Base-by-base conservation (phyloP, 2,888 invertebrate species). In the Chromoteleia sp. region DNA sequence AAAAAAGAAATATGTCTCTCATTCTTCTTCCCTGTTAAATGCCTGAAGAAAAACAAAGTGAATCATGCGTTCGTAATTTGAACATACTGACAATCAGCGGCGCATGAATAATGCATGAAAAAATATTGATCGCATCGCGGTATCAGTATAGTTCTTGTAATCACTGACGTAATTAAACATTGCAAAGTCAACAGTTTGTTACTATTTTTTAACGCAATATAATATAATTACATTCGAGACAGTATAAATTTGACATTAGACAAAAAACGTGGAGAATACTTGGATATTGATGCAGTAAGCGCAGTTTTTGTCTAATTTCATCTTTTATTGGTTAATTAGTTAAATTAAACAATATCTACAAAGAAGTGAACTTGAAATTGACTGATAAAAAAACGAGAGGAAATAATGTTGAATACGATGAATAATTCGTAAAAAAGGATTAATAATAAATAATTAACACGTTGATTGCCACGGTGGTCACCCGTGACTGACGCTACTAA, bases 1-100 rank as follows among this genome's bases (percentile, higher is more conserved):
- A 52, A 65, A 58, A 45, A 56, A 5, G 39, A 58, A 65, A 71
- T 50, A 58, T 67, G 71, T 65, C 67, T 73, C 43, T 36, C 71
- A 36, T 36, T 52, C 52, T 73, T 71, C 65, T 59, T 59, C 58
- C 36, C 56, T 33, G 41, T 67, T 65, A 48, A 70, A 58, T 15
- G 12, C 14, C 56, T 5, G 48, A 41, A 65, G 58, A 59, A 78
- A 78, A 78, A 78, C 63, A 71, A 71, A 50, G 63, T 78, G 65
- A 78, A 71, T 78, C 71, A 78, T 30, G 50, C 33, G 63, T 25
- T 58, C 21, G 71, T 65, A 65, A 71, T 78, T 71, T 71, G 65
- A 78, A 48, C 78, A 43, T 50, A 33, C 43, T 17, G 39, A 80
- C 67, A 68, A 74, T 68, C 67, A 52, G 12, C 52, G 39, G 21